Conservation (phyloP, 64 coral and sea anemone species). For the Montipora cactus region DNA sequence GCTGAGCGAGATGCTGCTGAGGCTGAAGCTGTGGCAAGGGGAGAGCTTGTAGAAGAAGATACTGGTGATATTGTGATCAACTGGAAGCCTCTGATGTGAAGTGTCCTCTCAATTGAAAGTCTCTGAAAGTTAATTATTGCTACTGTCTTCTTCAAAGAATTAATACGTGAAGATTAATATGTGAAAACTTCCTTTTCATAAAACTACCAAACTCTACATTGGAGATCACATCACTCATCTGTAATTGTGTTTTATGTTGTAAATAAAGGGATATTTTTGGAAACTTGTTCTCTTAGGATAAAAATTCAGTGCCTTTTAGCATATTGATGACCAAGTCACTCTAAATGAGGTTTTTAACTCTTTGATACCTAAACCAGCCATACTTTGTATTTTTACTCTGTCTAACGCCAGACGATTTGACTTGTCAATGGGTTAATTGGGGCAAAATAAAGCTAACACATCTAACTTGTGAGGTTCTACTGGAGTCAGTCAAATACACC, state of each 20-base stretch:
- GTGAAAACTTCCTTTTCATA: too few relatives aligned
- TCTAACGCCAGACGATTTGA: too few relatives aligned
- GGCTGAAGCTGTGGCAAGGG: conserved; percentile 46
- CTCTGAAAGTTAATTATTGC: not conserved
- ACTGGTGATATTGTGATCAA: conserved; percentile 28
- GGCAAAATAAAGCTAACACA: too few relatives aligned
- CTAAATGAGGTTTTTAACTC: too few relatives aligned
- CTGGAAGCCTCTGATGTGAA: conserved; percentile 15
- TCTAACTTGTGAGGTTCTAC: too few relatives aligned
- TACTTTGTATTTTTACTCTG: too few relatives aligned
- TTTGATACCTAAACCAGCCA: too few relatives aligned
- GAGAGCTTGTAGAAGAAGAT: conserved; percentile 47
- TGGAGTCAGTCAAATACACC: too few relatives aligned
- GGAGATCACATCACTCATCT: not conserved
- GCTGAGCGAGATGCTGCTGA: conserved; percentile 69
- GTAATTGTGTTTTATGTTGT: not conserved
- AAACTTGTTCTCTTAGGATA: not conserved
- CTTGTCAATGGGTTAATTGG: too few relatives aligned
- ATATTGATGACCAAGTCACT: too few relatives aligned
- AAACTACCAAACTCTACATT: not conserved
- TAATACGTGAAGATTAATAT: too few relatives aligned
- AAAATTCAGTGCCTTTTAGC: not conserved
- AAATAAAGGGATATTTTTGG: not conserved
- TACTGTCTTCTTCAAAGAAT: too few relatives aligned
- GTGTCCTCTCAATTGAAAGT: not conserved